Evolutionary conservation across 2,888 invertebrate genomes (phyloP), one percentile per base, ranked within the genome.

Genomic region (Tyria jacobaeae): DNA sequence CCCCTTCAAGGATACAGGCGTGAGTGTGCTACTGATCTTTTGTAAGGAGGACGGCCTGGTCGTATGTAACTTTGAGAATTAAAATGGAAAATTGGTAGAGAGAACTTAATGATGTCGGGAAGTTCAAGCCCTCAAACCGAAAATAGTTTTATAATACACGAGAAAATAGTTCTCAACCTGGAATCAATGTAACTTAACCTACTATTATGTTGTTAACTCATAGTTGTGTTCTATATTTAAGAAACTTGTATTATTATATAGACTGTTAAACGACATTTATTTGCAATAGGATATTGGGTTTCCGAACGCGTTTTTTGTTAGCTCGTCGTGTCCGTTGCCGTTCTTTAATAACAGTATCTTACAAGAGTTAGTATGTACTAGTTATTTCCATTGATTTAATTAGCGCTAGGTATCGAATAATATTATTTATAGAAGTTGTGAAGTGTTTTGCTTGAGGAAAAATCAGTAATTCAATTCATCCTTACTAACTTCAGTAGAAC

Each of bases 241-340:
- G 62, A 71, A 73, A 75, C 71, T 65, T 64, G 71, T 66, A 49
- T 58, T 37, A n/a, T n/a, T n/a, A n/a, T n/a, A n/a, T n/a, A 60
- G 56, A 61, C 14, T 77, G 72, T 76, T 75, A 80, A 61, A 58
- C 51, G 56, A 69, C 51, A 66, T 68, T 66, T 66, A 65, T 60
- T 12, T 37, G 15, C 60, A 52, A 59, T 24, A 70, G 79, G 76
- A 77, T 70, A 70, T 70, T 34, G 53, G 59, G 72, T 71, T 79
- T 82, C 79, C 82, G 58, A 72, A 66, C 68, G 27, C 48, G 64
- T 67, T 69, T 73, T 68, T 76, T 67, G 51, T 56, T 52, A 15
- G 60, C 60, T 7, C 31, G 39, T 56, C 39, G 58, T 44, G 56
- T 63, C 71, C 62, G 71, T 59, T 71, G 31, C 21, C 34, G 12